phyloP scores from a whole-genome alignment of 2,888 invertebrate species.

The Marronus borbonicus region DNA sequence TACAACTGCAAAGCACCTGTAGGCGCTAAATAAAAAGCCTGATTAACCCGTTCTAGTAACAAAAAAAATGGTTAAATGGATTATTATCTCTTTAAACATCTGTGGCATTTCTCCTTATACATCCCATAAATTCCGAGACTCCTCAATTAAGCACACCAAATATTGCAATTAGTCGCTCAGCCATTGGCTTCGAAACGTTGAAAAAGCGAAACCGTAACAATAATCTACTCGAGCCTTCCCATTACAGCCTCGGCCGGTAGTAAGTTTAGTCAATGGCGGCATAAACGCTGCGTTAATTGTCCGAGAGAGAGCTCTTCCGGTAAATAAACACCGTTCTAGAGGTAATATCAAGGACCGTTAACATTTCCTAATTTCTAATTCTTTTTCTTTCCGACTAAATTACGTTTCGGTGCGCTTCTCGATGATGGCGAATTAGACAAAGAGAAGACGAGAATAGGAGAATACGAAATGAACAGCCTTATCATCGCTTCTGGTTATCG shows the following conservation, averaged over 20 bases:
- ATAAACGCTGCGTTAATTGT: conserved; percentile 25
- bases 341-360: conserved; percentile 9
- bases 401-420: not conserved
- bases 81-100: too few species aligned
- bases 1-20: too few species aligned
- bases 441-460: not conserved
- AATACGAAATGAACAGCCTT: not conserved
- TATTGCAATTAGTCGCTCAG: not conserved
- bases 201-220: conserved; percentile 9
- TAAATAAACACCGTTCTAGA: conserved; percentile 29
- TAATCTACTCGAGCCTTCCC: conserved; percentile 14
- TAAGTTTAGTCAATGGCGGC: conserved; percentile 9
- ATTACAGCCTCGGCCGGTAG: not conserved
- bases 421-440: not conserved
- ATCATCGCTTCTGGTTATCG: not conserved
- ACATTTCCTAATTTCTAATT: conserved; percentile 27
- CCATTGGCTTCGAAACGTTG: not conserved
- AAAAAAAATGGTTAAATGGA: too few species aligned
- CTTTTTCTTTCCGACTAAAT: conserved; percentile 7
- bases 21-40: too few species aligned
- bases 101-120: too few species aligned
- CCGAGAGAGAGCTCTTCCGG: conserved; percentile 12
- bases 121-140: too few species aligned
- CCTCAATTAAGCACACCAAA: too few species aligned
- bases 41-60: too few species aligned